Percentiles rank a stretch among this genome's conserved stretches.
phyloP scores from a whole-genome alignment of 2,888 invertebrate genomes.

The Hypolimnas misippus region DNA sequence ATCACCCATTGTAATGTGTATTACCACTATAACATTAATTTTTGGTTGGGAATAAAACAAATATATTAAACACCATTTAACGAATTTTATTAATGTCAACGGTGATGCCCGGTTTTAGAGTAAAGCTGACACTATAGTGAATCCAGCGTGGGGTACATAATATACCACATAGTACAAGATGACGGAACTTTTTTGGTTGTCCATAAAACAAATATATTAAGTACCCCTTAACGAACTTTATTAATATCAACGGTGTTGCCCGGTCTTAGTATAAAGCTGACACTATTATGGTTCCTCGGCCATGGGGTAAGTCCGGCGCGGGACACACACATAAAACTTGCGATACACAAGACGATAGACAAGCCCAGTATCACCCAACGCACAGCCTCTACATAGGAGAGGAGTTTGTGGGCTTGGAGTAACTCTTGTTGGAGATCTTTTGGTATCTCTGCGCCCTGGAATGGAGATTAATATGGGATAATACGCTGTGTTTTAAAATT shows the following conservation, averaged over 20 bases:
- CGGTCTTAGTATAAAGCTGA: conserved; percentile 68
- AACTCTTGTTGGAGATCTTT: conserved; percentile 62
- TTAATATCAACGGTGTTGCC: conserved; percentile 50
- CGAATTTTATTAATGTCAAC: too few relatives aligned
- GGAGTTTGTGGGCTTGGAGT: conserved; percentile 58
- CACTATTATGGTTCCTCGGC: conserved; percentile 63
- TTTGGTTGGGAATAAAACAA: too few relatives aligned
- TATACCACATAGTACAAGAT: too few relatives aligned
- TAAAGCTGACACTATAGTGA: too few relatives aligned
- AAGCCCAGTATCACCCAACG: conserved; percentile 71
- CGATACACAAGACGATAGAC: conserved; percentile 53
- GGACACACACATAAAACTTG: conserved; percentile 50
- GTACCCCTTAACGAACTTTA: conserved; percentile 55
- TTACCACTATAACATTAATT: too few relatives aligned
- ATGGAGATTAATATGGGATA: background rate
- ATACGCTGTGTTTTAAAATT: too few relatives aligned
- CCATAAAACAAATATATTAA: too few relatives aligned
- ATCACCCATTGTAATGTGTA: too few relatives aligned
- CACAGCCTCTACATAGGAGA: conserved; percentile 64
- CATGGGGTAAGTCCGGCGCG: conserved; percentile 56
- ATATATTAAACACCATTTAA: too few relatives aligned
- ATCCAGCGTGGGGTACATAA: too few relatives aligned
- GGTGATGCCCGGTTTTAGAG: too few relatives aligned
- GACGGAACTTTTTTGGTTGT: too few relatives aligned
- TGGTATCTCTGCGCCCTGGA: conserved; percentile 72